Evolutionary conservation across 2,888 invertebrate genomes (phyloP).

Genomic region (Noctua pronuba): DNA sequence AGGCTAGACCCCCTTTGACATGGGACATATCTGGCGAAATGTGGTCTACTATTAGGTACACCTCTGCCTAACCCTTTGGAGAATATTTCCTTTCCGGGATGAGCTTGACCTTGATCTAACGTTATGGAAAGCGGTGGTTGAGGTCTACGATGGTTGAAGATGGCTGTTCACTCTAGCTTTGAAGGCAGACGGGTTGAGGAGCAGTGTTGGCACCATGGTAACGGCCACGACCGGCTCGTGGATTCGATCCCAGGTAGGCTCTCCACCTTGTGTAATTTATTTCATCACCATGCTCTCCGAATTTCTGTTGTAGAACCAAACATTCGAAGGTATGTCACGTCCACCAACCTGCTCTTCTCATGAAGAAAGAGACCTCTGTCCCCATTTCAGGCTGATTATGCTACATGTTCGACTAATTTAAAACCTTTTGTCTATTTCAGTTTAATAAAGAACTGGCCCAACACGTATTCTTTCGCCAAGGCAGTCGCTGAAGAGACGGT

Average conservation of each 20-base stretch:
- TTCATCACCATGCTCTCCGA: not conserved
- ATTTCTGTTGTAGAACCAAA: not conserved
- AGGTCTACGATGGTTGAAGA: not conserved
- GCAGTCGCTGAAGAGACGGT: slow-evolving; percentile 95
- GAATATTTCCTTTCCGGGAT: not conserved
- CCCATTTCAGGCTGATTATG: not conserved
- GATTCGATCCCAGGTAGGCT: too few species aligned
- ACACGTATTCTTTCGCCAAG: slow-evolving; percentile 98
- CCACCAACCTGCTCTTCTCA: not conserved
- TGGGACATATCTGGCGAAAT: too few species aligned
- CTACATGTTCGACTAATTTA: not conserved
- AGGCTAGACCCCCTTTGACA: not conserved
- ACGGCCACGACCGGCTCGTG: not conserved
- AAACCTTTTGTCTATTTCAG: slow-evolving; percentile 72
- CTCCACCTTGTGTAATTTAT: not conserved
- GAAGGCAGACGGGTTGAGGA: not conserved
- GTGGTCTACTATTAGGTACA: not conserved
- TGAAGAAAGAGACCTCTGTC: not conserved
- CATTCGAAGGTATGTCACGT: not conserved
- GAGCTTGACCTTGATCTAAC: not conserved
- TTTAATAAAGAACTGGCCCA: slow-evolving; percentile 93
- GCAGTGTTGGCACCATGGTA: not conserved
- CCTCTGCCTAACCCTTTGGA: not conserved
- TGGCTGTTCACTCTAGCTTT: not conserved
- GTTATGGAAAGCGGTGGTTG: not conserved